Percentiles rank a stretch among this genome's conserved stretches.
These are phyloP conservation scores for Acanthaster planci DNA, from an alignment of 35 echinoderm and acorn worm genomes.

Conservation along the genomic window DNA sequence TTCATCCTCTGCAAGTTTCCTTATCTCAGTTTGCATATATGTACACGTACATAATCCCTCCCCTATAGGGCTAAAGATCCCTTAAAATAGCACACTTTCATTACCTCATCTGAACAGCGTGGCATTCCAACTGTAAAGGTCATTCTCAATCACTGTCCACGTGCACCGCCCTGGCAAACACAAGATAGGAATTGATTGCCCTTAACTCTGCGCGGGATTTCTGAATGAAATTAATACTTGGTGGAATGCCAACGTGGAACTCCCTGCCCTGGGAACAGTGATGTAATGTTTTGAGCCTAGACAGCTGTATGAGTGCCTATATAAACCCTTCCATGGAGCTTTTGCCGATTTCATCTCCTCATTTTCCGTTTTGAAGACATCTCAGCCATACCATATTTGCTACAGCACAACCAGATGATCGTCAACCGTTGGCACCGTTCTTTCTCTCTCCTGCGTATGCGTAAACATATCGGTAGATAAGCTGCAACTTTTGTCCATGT, in stretches of 20 bases:
- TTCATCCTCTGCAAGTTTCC: too few relatives aligned
- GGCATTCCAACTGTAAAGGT: neutral
- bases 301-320: neutral
- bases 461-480: too few relatives aligned
- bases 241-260: conserved; percentile 15
- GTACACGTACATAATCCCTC: too few relatives aligned
- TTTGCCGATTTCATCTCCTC: neutral
- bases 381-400: too few relatives aligned
- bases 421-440: too few relatives aligned
- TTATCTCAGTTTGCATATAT: too few relatives aligned
- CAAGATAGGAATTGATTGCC: neutral
- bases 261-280: conserved; percentile 6
- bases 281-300: neutral
- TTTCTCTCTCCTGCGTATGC: too few relatives aligned
- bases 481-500: too few relatives aligned
- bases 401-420: too few relatives aligned
- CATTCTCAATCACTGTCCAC: neutral
- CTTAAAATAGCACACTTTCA: neutral
- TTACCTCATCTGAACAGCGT: conserved; percentile 5
- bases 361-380: neutral
- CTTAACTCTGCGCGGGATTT: neutral
- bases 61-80: too few relatives aligned
- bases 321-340: neutral
- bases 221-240: conserved; percentile 11
- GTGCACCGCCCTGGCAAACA: neutral